A percentile compares a stretch with the other conserved stretches of the same genome.
Evolutionary conservation across 2,888 invertebrate genomes (phyloP).

Genomic region (Thysanoteuthis rhombus): DNA sequence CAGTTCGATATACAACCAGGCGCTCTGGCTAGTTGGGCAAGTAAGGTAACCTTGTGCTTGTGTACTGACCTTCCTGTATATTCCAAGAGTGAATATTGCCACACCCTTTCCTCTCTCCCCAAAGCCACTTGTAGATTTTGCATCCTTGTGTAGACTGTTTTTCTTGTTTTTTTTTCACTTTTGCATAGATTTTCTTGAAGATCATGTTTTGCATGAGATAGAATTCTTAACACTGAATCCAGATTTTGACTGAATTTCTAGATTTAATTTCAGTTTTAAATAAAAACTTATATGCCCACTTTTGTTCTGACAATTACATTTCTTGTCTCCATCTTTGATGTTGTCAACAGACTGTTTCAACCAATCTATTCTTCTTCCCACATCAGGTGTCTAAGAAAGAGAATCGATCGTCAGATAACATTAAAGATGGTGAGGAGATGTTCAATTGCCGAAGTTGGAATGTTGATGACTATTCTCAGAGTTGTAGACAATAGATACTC

Average conservation of each 20-base stretch:
- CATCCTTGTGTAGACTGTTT: background rate
- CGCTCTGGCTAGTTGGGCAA: slow-evolving; percentile 14
- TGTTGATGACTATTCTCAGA: too few relatives aligned
- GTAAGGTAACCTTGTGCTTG: background rate
- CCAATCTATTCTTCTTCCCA: too few relatives aligned
- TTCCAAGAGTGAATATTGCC: background rate
- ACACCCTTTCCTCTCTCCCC: background rate
- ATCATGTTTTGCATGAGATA: background rate
- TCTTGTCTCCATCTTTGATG: too few relatives aligned
- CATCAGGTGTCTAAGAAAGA: too few relatives aligned
- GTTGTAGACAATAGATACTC: too few relatives aligned
- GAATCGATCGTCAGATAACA: too few relatives aligned
- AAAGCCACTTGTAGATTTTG: background rate
- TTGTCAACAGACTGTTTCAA: too few relatives aligned
- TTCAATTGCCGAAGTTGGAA: too few relatives aligned
- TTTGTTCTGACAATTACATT: too few relatives aligned
- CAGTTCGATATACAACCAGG: background rate
- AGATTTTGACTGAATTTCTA: background rate
- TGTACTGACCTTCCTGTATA: background rate
- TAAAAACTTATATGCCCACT: too few relatives aligned
- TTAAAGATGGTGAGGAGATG: too few relatives aligned
- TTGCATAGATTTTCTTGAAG: background rate
- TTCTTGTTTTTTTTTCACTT: background rate
- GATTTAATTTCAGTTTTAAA: background rate
- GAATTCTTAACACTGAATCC: background rate